These are phyloP conservation scores for Cyprinodon tularosa DNA, from an alignment of 2,113 vertebrate genomes.

Conservation along the genomic window DNA sequence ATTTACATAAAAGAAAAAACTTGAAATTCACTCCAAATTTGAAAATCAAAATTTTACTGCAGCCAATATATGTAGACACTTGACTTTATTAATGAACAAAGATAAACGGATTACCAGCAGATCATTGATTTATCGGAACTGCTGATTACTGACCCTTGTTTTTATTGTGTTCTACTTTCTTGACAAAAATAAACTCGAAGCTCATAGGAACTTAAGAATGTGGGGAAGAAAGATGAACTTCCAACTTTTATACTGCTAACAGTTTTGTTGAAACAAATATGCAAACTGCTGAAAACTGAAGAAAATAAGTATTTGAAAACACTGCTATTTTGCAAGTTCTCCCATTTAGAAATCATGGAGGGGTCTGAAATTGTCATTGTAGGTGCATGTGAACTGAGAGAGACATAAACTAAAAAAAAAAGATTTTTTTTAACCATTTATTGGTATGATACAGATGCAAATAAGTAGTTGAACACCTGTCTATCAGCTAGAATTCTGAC, in stretches of 20 bases:
- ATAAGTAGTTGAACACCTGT: too few species aligned
- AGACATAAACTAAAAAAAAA: too few species aligned
- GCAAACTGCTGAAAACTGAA: too few species aligned
- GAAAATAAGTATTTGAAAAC: too few species aligned
- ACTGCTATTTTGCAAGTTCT: too few species aligned
- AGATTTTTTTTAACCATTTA: too few species aligned
- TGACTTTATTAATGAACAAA: neutral
- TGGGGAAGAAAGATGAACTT: conserved; percentile 41
- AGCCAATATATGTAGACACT: neutral
- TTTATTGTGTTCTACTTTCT: neutral
- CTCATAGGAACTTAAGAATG: conserved; percentile 32
- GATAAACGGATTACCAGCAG: neutral
- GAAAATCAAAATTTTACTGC: neutral
- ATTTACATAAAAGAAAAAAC: neutral
- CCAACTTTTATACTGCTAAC: conserved; percentile 31
- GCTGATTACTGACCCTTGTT: neutral
- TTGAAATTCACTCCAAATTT: neutral
- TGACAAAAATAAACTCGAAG: conserved; percentile 7
- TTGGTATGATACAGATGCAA: too few species aligned
- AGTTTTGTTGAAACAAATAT: neutral
- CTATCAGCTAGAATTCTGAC: too few species aligned
- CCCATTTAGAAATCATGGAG: too few species aligned
- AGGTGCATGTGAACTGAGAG: too few species aligned
- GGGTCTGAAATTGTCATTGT: too few species aligned
- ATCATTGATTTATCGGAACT: neutral